Conservation (phyloP, 2,113 vertebrate species). For the Diadophis punctatus region DNA sequence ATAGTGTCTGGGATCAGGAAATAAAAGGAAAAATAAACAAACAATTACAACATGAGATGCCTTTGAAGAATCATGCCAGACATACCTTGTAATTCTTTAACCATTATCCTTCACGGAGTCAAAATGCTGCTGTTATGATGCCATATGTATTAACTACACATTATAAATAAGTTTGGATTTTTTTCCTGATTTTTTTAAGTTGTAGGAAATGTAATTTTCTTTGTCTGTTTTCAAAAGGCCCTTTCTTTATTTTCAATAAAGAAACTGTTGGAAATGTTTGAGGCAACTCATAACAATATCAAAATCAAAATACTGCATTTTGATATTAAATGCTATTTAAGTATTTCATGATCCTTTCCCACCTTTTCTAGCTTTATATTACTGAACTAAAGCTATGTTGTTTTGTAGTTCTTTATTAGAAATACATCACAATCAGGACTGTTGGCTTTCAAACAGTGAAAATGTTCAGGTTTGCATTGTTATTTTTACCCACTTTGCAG, state of each 20-base stretch:
- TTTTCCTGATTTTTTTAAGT: neutral
- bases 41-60: too few relatives aligned
- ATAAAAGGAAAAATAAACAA: too few relatives aligned
- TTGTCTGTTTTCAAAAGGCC: neutral
- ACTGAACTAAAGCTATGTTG: neutral
- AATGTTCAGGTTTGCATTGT: neutral
- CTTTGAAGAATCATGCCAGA: too few relatives aligned
- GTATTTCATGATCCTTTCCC: neutral
- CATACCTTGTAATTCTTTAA: neutral
- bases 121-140: neutral
- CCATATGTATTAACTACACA: neutral
- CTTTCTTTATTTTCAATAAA: neutral
- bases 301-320: neutral
- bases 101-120: neutral
- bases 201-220: neutral
- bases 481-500: neutral
- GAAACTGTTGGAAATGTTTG: neutral
- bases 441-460: neutral
- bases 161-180: neutral
- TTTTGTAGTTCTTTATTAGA: neutral
- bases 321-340: neutral
- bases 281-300: neutral
- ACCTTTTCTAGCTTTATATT: neutral
- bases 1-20: neutral
- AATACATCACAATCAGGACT: neutral